Evolutionary conservation across 2,113 vertebrate species (phyloP).

Genomic region (Agelaius phoeniceus): DNA sequence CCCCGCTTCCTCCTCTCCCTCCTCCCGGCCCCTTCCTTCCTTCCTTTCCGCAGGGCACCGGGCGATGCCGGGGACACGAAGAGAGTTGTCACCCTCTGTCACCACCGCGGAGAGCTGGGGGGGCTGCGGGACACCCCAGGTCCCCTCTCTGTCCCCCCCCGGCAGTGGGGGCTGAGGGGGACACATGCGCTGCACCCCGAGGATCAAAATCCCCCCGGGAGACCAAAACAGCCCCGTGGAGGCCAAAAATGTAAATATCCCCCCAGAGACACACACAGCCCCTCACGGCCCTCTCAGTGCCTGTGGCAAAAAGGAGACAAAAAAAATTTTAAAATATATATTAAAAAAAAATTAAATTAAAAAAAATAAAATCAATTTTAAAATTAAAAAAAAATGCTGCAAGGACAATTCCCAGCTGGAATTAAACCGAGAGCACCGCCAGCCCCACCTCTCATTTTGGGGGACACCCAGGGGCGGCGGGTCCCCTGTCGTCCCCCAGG

Average conservation of each 20-base stretch:
- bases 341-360: no score
- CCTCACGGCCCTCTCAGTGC: fast-evolving
- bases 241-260: not conserved
- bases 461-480: fast-evolving
- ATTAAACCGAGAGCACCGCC: not conserved
- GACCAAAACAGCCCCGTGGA: not conserved
- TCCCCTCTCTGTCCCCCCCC: not conserved
- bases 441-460: not conserved
- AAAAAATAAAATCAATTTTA: no score
- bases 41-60: slow-evolving; percentile 1
- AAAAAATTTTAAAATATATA: no score
- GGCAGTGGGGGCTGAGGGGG: not conserved
- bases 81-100: not conserved
- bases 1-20: slow-evolving; percentile 27
- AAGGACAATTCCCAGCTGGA: not conserved
- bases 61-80: not conserved
- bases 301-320: not conserved
- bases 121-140: not conserved
- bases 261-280: fast-evolving
- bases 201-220: no score
- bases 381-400: not conserved
- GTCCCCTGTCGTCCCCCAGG: not conserved
- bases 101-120: not conserved
- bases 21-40: slow-evolving; percentile 49
- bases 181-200: fast-evolving